Evolutionary conservation across 2,888 invertebrate genomes (phyloP), one percentile per base, ranked within the genome.

Genomic region (Idaea aversata): DNA sequence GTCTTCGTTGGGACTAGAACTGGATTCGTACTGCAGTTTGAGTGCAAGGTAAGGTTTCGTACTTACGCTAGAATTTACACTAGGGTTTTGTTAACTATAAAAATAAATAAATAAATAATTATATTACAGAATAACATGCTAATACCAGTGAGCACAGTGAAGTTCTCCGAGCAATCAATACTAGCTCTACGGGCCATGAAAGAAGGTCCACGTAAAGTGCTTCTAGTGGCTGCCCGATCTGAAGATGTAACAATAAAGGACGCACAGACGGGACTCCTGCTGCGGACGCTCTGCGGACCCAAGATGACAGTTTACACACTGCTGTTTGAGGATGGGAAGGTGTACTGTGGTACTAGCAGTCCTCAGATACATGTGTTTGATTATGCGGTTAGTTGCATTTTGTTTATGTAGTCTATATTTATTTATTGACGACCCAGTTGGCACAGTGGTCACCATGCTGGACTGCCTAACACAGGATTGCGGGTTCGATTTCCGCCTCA

Each of bases 341-440:
- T 97, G n/a, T 97, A 95, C 83, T 97, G 96, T 76, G 97, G 97
- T 5, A 96, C 97, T 0, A 96, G 95, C 77, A 94, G 94, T 71
- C 94, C 95, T 70, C 94, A 95, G 75, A 95, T 97, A 81, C 94
- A 95, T 68, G 95, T 95, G n/a, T 96, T 95, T 81, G 95, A 96
- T 85, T 97, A 96, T 87, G 91, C 94, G 74, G 97, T 97, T 79
- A 94, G 95, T 94, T 25, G 25, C 25, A 25, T 25, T 70, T 60
- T 60, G 59, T 57, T 59, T 47, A 60, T 59, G 15, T 64, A 5
- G 35, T 35, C 59, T 25, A 16, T 61, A n/a, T n/a, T n/a, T n/a
- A n/a, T n/a, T n/a, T n/a, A n/a, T n/a, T n/a, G n/a, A n/a, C n/a
- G n/a, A n/a, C n/a, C n/a, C n/a, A n/a, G n/a, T n/a, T n/a, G n/a